Conservation (phyloP, 23 tunicate species). For the Pegea sp. region DNA sequence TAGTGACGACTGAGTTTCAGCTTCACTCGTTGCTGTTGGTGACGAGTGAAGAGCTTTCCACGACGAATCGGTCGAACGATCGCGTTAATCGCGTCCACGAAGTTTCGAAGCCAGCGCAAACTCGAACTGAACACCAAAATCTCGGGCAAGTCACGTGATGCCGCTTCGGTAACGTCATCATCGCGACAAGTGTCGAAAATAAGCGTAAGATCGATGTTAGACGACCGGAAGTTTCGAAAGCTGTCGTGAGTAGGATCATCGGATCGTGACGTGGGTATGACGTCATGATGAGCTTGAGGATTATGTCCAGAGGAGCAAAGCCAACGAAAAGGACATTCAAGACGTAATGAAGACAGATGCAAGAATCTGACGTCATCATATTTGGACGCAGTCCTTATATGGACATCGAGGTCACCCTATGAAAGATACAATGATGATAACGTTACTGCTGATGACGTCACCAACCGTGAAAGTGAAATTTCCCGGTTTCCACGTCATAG, state of each 20-base stretch:
- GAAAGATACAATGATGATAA: neutral
- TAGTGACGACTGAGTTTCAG: slow-evolving; percentile 80
- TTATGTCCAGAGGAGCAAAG: slow-evolving; percentile 36
- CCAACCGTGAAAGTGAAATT: slow-evolving; percentile 48
- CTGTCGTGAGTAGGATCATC: too few species aligned
- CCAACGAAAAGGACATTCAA: slow-evolving; percentile 66
- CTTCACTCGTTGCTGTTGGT: too few species aligned
- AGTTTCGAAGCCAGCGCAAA: slow-evolving; percentile 66
- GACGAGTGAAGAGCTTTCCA: slow-evolving; percentile 34
- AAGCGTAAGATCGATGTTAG: slow-evolving; percentile 51
- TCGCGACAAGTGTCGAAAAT: slow-evolving; percentile 20
- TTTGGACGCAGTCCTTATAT: slow-evolving; percentile 84
- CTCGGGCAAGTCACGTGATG: slow-evolving; percentile 22
- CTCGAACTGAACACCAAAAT: slow-evolving; percentile 70
- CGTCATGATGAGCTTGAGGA: slow-evolving; percentile 61
- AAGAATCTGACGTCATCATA: slow-evolving; percentile 80
- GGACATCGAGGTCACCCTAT: slow-evolving; percentile 88
- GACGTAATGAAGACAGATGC: slow-evolving; percentile 42
- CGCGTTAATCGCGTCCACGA: slow-evolving; percentile 61
- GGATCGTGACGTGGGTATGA: too few species aligned
- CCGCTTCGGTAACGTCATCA: neutral
- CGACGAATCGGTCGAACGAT: slow-evolving; percentile 71
- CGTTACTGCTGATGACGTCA: neutral
- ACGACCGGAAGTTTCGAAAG: slow-evolving; percentile 47
- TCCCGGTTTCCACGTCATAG: slow-evolving; percentile 73